Evolutionary conservation across 2,797 vertebrate genomes (phyloP), one percentile per base, ranked within the genome.

Genomic region (Coilia nasus): DNA sequence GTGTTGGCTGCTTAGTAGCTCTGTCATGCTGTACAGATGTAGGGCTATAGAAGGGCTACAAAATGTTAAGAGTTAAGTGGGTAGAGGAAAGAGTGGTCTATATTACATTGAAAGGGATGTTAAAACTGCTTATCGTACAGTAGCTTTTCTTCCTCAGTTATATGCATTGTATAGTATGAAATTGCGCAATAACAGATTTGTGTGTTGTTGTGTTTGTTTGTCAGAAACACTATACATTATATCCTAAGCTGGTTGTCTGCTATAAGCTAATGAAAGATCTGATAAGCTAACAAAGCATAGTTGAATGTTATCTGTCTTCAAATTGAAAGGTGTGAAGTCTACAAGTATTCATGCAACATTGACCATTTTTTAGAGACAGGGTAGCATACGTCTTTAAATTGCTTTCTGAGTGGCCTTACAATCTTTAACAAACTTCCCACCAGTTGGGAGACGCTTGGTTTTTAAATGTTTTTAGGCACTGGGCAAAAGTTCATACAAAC

Each of bases 181-280:
- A 7, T 21, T 59, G 17, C 17, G 6, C 15, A 35, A 41, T 64
- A 23, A 9, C 67, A 75, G 67, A 75, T 44, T 41, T 44, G 17
- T 78, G 31, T 78, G 71, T 41, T 78, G 1, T 78, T 75, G 67
- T 75, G 21, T 62, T 62, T 62, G 60, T 67, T 31, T 71, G 9
- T 41, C 17, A 78, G 35, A 78, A 19, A 21, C 44, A 21, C 71
- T 35, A 78, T 44, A 44, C 5, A 19, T 78, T 75, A 21, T 78
- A 71, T 71, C 28, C 11, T 71, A 78, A 44, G 71, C 31, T 78
- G 71, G 41, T 78, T 44, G 71, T 78, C 35, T 41, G 86, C 21
- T 47, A 54, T 82, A 82, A 50, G 81, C 47, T 59, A 82, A 57
- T 28, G 56, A 57, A 82, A 82, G 23, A 35, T 21, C 64, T 21